Evolutionary conservation across 1,140 invertebrate genomes (phyloP).

Genomic region (Nilaparvata lugens): DNA sequence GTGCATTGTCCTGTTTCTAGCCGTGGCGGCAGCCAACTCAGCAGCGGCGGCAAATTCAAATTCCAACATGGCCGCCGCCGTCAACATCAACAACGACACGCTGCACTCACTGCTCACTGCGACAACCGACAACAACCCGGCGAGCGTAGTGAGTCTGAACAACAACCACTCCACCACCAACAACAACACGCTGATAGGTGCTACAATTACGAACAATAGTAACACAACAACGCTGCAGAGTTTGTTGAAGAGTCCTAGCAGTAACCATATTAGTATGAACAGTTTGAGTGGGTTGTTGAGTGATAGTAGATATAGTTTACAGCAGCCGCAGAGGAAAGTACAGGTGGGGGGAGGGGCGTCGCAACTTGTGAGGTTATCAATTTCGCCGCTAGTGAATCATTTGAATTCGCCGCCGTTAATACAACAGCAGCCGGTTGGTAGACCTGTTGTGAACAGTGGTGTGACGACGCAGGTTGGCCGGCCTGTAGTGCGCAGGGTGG

Average conservation of each 20-base stretch:
- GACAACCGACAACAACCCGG: neutral
- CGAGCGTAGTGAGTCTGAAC: slow-evolving; percentile 57
- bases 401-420: slow-evolving; percentile 13
- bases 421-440: too few relatives aligned
- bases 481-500: too few relatives aligned
- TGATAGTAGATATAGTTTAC: slow-evolving; percentile 24
- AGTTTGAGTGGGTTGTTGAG: slow-evolving; percentile 19
- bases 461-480: too few relatives aligned
- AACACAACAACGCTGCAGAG: slow-evolving; percentile 1
- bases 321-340: slow-evolving; percentile 11
- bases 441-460: too few relatives aligned
- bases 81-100: slow-evolving; percentile 29
- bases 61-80: slow-evolving; percentile 40
- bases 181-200: slow-evolving; percentile 34
- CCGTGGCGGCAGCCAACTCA: slow-evolving; percentile 36
- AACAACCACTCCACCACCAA: slow-evolving; percentile 41
- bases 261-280: slow-evolving; percentile 19
- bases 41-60: slow-evolving; percentile 42
- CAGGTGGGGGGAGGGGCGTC: slow-evolving; percentile 33
- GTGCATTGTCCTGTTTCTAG: slow-evolving; percentile 1
- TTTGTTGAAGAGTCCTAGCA: neutral
- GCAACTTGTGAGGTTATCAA: slow-evolving; percentile 16
- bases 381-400: slow-evolving; percentile 14
- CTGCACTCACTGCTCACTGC: neutral
- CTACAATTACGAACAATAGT: slow-evolving; percentile 22